Base-by-base conservation (phyloP, 2,888 invertebrate genomes). In the Callinectes sapidus region DNA sequence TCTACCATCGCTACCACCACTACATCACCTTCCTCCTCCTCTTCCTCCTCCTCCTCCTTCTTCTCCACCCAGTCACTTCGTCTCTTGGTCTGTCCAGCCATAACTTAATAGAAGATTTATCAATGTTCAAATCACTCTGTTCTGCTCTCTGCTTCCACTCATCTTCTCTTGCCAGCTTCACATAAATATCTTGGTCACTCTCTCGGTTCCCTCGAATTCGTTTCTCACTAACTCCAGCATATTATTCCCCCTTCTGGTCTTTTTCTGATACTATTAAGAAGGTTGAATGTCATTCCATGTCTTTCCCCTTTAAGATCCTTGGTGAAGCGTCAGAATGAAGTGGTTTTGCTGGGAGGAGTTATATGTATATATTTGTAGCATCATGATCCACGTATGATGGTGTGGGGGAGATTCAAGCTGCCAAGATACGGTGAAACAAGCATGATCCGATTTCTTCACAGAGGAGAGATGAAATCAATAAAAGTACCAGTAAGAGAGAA, bases 51-150 rank as follows among this genome's bases (percentile, higher is more conserved):
- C n/a, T n/a, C 8, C 66, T 71, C 5, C 13, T 1, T n/a, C 23
- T 2, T 5, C 66, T 71, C 8, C 66, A n/a, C 23, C 66, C 28
- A 28, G 71, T 71, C n/a, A 28, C 71, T 28, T 71, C 71, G n/a
- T 71, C 61, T 23, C 18, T 71, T 10, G 28, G 23, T 61, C 61
- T 23, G n/a, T 28, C n/a, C 28, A 71, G 28, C 10, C 71, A 10
- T 71, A 28, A n/a, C 71, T 71, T 71, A 71, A 71, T 71, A n/a
- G 71, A n/a, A 71, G 28, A 71, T 71, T 71, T 71, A 71, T 71
- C 28, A n/a, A 71, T 13, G 71, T 71, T 28, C 71, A 71, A 71
- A 28, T 28, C 71, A n/a, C 71, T 71, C 71, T 28, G 28, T 71
- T 28, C 71, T 10, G 23, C 71, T 8, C n/a, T 28, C 10, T 28